Base-by-base conservation (phyloP, 2,113 vertebrate genomes). In the Amazona vittata region DNA sequence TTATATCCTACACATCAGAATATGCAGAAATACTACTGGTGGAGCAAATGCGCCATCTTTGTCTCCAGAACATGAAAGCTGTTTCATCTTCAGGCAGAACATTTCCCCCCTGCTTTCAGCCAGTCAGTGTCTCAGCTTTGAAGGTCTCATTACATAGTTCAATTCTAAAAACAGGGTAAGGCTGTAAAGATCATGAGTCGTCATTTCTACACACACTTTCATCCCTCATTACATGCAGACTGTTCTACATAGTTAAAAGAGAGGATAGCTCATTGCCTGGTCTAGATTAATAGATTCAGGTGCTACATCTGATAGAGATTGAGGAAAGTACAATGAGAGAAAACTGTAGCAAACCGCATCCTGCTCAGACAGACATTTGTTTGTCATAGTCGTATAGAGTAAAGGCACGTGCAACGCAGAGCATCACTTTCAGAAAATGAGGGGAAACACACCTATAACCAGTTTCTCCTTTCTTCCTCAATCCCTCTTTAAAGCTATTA, bases 381-480 rank as follows among this genome's bases (percentile, higher is more conserved):
- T 64, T 85, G 55, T 53, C 37, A 22, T 86, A 83, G 65, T 44
- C 62, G 46, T n/a, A 83, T 17, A 68, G 47, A 91, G 60, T 80
- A 89, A 81, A 83, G 44, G 11, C 33, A 55, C 47, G 57, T 21
- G 24, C 20, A 95, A n/a, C 28, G 86, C 81, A 83, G 57, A 78
- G 21, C 64, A 84, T 46, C 50, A 65, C 57, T 91, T 76, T 85
- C 71, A 89, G 89, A 83, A 80, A 94, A 90, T 5, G 3, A 86
- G 52, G 37, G 65, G 41, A 47, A 78, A 50, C 57, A 39, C 43
- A 91, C 74, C 87, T 95, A 63, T 37, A 79, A 93, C 67, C 75
- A 89, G 44, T 37, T 92, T 92, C 43, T 49, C 24, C 10, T 82
- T 89, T 67, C 84, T 93, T 96, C 91, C 86, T 73, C 83, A 94